Evolutionary conservation across 2,113 vertebrate genomes (phyloP), one percentile per base, ranked within the genome.

Genomic region (Osmerus eperlanus): DNA sequence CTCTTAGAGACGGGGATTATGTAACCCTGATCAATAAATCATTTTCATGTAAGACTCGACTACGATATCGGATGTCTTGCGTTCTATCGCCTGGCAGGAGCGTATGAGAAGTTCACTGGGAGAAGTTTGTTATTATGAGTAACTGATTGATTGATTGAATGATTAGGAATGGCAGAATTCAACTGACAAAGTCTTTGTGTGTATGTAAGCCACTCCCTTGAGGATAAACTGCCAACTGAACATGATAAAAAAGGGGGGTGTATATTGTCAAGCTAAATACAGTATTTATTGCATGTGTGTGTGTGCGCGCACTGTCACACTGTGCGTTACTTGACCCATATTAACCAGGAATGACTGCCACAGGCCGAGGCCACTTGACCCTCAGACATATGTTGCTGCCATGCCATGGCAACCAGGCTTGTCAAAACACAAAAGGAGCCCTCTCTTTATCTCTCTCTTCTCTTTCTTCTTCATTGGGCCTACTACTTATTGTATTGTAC

Each of bases 11-110:
- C 19, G 52, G 12, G 54, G 53, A 80, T 85, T 75, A 86, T 64
- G 54, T 72, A 79, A 75, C 67, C 8, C 15, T 18, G 4, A 81
- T 89, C 84, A 85, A 89, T 84, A 86, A 85, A 77, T 75, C 64
- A 85, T 81, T 60, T 73, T n/a, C 70, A 52, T 9, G 18, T 28
- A 3, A 36, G 60, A 52, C 75, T 2, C 4, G 28, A 19, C 56
- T 16, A 1, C 25, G 3, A 47, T 51, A 60, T 67, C 62, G 19
- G 53, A 71, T 65, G 28, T 58, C 66, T 19, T 64, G 67, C 15
- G 13, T 23, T 32, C 61, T 63, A 18, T 63, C 25, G 4, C 32
- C 16, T 2, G 28, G 13, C 28, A 15, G 8, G 0, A 61, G 59
- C 1, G 19, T 61, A 18, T 32, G 23, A 62, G 60, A 62, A 21